These are phyloP conservation scores for Drosophila teissieri DNA, from an alignment of 1,140 invertebrate species.

Conservation along the genomic window DNA sequence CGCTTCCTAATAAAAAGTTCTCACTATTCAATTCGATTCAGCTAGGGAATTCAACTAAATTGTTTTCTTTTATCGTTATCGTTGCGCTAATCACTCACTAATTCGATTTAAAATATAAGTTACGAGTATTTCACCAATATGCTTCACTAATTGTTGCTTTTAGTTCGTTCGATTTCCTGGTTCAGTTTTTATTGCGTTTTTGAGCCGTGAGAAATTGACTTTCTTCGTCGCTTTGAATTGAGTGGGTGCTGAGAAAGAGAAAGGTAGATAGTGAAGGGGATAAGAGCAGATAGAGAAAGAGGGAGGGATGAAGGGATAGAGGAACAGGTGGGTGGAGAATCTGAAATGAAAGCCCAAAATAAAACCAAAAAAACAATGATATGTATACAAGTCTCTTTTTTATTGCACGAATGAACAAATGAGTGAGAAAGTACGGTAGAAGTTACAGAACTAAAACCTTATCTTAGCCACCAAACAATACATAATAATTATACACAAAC, in stretches of 20 bases:
- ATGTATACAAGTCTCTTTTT: slow-evolving; percentile 70
- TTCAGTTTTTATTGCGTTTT: slow-evolving; percentile 40
- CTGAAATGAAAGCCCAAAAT: slow-evolving; percentile 21
- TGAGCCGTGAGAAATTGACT: slow-evolving; percentile 42
- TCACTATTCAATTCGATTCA: slow-evolving; percentile 59
- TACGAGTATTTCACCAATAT: slow-evolving; percentile 72
- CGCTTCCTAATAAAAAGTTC: slow-evolving; percentile 55
- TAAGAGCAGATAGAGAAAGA: neutral
- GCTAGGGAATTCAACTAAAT: slow-evolving; percentile 59
- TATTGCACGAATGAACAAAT: slow-evolving; percentile 62
- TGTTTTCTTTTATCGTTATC: slow-evolving; percentile 35
- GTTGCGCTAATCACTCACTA: slow-evolving; percentile 49
- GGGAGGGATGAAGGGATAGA: neutral
- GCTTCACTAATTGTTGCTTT: slow-evolving; percentile 58
- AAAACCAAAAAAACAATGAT: slow-evolving; percentile 66
- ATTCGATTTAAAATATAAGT: slow-evolving; percentile 61
- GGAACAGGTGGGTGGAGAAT: slow-evolving; percentile 1
- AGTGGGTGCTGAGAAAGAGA: slow-evolving; percentile 28
- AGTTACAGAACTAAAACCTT: slow-evolving; percentile 43
- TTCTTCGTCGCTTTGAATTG: slow-evolving; percentile 8
- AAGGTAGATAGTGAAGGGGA: neutral
- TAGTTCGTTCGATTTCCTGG: slow-evolving; percentile 22
- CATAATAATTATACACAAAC: slow-evolving; percentile 43
- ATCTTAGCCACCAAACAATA: slow-evolving; percentile 41
- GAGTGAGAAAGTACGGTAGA: slow-evolving; percentile 35